Evolutionary conservation across 2,797 vertebrate species (phyloP).

Genomic region (Nothura maculosa): DNA sequence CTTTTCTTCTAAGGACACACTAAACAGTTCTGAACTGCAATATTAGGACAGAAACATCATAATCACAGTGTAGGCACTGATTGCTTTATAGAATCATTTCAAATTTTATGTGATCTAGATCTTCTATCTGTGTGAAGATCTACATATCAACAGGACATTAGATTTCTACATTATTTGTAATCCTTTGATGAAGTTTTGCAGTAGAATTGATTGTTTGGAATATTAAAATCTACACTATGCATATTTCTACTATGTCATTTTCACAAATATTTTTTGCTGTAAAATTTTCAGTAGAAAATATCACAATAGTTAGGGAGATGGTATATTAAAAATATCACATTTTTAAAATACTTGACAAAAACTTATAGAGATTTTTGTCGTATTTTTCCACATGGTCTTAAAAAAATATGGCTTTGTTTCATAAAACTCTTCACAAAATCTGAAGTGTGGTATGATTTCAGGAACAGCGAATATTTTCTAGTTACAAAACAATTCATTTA

Average conservation of each 20-base stretch:
- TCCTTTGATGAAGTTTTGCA: background rate
- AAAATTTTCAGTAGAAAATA: background rate
- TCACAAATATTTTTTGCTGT: background rate
- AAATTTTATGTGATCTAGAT: background rate
- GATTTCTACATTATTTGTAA: background rate
- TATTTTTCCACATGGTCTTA: background rate
- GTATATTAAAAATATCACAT: accelerated
- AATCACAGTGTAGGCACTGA: background rate
- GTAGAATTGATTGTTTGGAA: accelerated
- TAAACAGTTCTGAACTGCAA: background rate
- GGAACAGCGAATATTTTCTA: background rate
- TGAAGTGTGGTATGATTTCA: background rate
- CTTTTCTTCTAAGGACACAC: background rate
- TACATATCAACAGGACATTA: background rate
- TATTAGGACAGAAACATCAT: accelerated
- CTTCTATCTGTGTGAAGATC: background rate
- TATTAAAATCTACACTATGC: background rate
- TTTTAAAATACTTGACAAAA: background rate
- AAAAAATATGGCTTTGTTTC: background rate
- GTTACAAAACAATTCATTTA: background rate
- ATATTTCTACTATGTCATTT: background rate
- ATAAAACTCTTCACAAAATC: background rate
- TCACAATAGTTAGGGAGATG: background rate
- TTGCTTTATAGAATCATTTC: background rate
- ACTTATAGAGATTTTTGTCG: background rate